phyloP scores from a whole-genome alignment of 2,888 invertebrate genomes.

The Chironomus riparius region DNA sequence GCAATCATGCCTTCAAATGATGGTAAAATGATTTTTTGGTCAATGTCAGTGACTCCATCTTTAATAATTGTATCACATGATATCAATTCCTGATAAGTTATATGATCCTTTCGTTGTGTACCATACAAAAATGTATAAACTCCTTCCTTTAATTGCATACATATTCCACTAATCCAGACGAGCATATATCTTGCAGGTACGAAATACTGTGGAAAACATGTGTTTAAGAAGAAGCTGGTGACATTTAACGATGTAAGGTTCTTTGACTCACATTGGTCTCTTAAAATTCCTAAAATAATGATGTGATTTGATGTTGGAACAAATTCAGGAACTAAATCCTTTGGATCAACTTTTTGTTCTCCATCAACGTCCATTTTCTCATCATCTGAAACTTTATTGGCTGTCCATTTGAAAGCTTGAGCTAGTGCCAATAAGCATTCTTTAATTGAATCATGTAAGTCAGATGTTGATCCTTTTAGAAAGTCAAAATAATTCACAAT shows the following conservation, averaged over 20 bases:
- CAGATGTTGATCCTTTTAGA: constrained; percentile 39
- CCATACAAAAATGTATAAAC: constrained; percentile 53
- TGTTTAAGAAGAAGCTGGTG: constrained; percentile 70
- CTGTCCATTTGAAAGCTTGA: constrained; percentile 48
- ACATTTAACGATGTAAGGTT: constrained; percentile 66
- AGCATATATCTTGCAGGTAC: constrained; percentile 74
- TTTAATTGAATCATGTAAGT: constrained; percentile 55
- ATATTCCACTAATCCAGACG: constrained; percentile 72
- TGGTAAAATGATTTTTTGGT: constrained; percentile 49
- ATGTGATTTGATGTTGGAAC: constrained; percentile 39
- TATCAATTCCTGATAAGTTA: constrained; percentile 42
- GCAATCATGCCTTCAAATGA: constrained; percentile 62
- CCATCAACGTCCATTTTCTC: constrained; percentile 33
- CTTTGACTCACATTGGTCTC: constrained; percentile 66
- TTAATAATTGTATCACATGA: constrained; percentile 40
- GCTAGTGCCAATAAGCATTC: constrained; percentile 62
- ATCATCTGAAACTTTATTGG: constrained; percentile 12
- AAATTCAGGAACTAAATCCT: constrained; percentile 37
- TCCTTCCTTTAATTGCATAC: constrained; percentile 39
- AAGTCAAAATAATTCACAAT: constrained; percentile 40
- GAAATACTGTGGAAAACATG: constrained; percentile 72
- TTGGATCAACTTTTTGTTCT: constrained; percentile 30
- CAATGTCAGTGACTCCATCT: constrained; percentile 28
- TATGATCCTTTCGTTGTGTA: constrained; percentile 49
- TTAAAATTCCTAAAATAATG: constrained; percentile 54